These are phyloP conservation scores for Anodontia alba DNA, from an alignment of 2,888 invertebrate species.

Conservation along the genomic window DNA sequence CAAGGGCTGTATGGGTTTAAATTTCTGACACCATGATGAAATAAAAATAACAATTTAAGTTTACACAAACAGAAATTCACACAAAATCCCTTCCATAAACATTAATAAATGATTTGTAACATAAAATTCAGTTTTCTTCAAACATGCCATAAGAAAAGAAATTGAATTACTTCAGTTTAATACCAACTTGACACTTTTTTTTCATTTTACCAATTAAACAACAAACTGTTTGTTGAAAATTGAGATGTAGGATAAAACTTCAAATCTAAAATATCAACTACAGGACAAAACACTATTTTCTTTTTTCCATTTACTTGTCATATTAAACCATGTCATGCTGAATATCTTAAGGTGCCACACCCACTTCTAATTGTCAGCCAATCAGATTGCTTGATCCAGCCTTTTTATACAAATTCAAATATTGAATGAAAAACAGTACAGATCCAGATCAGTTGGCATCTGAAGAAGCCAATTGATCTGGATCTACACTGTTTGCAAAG, in stretches of 20 bases:
- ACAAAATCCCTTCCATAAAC: neutral
- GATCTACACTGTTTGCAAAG: too few relatives aligned
- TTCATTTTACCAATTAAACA: neutral
- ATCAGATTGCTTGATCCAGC: too few relatives aligned
- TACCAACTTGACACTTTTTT: constrained; percentile 6
- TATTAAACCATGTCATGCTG: neutral
- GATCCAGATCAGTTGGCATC: too few relatives aligned
- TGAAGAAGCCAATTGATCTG: too few relatives aligned
- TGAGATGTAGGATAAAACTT: neutral
- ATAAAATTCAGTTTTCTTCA: neutral
- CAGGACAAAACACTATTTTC: neutral
- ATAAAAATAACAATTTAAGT: neutral
- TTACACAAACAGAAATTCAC: neutral
- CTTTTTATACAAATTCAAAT: too few relatives aligned
- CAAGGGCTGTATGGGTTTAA: too few relatives aligned
- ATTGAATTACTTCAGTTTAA: neutral
- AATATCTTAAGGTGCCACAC: too few relatives aligned
- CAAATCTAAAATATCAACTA: constrained; percentile 10
- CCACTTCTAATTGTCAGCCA: too few relatives aligned
- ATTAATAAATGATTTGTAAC: constrained; percentile 1
- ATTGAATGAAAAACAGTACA: too few relatives aligned
- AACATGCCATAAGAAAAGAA: neutral
- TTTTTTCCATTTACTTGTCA: neutral
- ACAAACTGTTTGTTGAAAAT: constrained; percentile 11
- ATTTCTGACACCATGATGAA: too few relatives aligned